Conservation (phyloP, 2,113 vertebrate species). For the Zosterops pallidus region DNA sequence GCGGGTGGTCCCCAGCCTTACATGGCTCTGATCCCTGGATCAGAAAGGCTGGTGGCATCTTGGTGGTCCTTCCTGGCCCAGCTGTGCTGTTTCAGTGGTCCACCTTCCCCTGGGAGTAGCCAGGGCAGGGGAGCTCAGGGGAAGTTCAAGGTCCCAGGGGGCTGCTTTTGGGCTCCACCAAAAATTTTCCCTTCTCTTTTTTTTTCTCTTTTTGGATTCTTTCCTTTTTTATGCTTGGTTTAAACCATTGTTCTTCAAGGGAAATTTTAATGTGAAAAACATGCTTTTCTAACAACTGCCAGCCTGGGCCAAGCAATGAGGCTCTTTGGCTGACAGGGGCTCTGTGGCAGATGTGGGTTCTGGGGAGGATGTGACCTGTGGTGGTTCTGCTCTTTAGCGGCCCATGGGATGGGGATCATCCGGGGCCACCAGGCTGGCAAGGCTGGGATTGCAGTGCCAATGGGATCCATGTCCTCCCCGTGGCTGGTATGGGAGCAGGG, state of each 20-base stretch:
- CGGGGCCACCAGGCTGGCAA: background rate
- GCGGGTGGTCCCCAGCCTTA: background rate
- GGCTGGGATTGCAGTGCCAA: accelerated
- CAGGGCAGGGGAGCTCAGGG: background rate
- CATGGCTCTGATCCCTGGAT: accelerated
- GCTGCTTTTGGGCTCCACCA: background rate
- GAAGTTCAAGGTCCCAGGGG: background rate
- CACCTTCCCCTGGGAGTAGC: background rate
- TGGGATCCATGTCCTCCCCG: accelerated
- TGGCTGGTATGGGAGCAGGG: background rate
- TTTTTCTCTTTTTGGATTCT: background rate
- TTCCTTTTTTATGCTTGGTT: background rate
- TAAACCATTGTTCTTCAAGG: constrained; percentile 59
- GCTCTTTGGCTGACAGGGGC: background rate
- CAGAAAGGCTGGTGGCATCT: background rate
- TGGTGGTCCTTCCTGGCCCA: background rate
- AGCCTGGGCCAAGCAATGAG: background rate
- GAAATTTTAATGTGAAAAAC: constrained; percentile 61
- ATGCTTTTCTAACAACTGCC: constrained; percentile 28
- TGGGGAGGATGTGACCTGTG: background rate
- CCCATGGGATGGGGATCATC: background rate
- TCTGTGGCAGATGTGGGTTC: background rate
- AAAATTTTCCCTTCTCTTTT: background rate
- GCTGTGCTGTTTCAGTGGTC: background rate
- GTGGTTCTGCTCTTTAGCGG: background rate